phyloP scores from a whole-genome alignment of 35 echinoderm and acorn worm genomes.

The Strongylocentrotus purpuratus region DNA sequence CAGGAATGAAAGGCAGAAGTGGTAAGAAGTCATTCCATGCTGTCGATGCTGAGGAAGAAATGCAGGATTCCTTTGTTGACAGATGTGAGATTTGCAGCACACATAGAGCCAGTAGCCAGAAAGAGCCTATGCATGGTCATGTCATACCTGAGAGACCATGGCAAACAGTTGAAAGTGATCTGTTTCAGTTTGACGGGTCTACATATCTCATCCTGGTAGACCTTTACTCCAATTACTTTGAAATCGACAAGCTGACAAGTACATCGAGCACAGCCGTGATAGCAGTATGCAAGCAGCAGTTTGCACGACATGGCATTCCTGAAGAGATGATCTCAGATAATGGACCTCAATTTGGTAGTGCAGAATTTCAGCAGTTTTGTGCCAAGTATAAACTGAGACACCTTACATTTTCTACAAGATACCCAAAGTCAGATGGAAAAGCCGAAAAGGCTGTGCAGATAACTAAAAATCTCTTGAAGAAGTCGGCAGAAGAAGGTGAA shows the following conservation, averaged over 20 bases:
- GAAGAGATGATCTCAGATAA: slow-evolving; percentile 56
- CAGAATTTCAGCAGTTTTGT: slow-evolving; percentile 54
- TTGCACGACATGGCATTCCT: slow-evolving; percentile 59
- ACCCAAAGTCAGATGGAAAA: slow-evolving; percentile 63
- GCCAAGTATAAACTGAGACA: slow-evolving; percentile 53
- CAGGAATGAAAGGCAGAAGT: too few species aligned
- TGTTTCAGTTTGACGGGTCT: slow-evolving; percentile 33
- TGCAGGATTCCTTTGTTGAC: too few species aligned
- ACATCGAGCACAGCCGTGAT: slow-evolving; percentile 37
- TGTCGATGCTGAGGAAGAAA: too few species aligned
- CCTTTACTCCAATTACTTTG: slow-evolving; percentile 65
- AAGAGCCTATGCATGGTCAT: slow-evolving; percentile 59
- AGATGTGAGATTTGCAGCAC: too few species aligned
- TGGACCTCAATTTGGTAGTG: slow-evolving; percentile 37
- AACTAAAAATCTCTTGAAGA: too few species aligned
- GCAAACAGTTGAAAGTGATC: too few species aligned
- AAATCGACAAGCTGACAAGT: slow-evolving; percentile 57
- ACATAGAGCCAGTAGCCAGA: slow-evolving; percentile 49
- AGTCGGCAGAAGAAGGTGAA: slow-evolving; percentile 10
- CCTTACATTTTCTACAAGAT: slow-evolving; percentile 48
- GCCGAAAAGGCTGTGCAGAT: too few species aligned
- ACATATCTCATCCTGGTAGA: too few species aligned
- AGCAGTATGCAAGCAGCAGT: slow-evolving; percentile 30
- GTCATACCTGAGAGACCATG: slow-evolving; percentile 25
- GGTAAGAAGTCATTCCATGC: too few species aligned